These are phyloP conservation scores for Latrodectus geometricus DNA, from an alignment of 1,140 invertebrate species.

Conservation along the genomic window DNA sequence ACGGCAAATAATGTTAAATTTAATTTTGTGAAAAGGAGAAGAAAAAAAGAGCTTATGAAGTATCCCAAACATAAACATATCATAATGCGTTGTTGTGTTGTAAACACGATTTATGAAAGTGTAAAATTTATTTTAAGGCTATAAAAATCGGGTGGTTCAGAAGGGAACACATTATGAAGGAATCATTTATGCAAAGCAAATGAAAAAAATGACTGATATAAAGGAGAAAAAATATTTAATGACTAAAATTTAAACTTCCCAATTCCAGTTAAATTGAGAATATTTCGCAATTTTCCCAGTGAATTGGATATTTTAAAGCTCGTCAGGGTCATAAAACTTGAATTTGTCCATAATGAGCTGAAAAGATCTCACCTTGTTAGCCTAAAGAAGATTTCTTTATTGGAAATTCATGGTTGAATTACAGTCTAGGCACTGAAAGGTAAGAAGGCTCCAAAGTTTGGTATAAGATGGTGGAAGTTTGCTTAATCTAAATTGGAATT, in stretches of 20 bases:
- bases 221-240: conserved; percentile 16
- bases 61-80: neutral
- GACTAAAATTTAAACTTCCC: conserved; percentile 16
- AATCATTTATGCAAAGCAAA: neutral
- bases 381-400: conserved; percentile 23
- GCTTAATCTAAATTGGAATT: conserved; percentile 1
- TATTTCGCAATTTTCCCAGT: neutral
- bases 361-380: conserved; percentile 30
- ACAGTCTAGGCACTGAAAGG: neutral
- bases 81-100: neutral
- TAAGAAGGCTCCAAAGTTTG: neutral
- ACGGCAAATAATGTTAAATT: neutral
- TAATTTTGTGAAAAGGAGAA: neutral
- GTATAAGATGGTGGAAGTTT: neutral
- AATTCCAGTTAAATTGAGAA: conserved; percentile 11
- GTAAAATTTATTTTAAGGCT: neutral
- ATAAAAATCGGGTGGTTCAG: neutral
- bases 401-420: conserved; percentile 21
- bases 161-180: neutral
- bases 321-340: conserved; percentile 10
- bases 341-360: conserved; percentile 34
- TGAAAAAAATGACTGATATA: neutral
- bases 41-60: neutral
- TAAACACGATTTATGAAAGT: neutral
- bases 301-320: neutral